Evolutionary conservation across 2,113 vertebrate genomes (phyloP), one percentile per base, ranked within the genome.

Genomic region (Thymallus thymallus): DNA sequence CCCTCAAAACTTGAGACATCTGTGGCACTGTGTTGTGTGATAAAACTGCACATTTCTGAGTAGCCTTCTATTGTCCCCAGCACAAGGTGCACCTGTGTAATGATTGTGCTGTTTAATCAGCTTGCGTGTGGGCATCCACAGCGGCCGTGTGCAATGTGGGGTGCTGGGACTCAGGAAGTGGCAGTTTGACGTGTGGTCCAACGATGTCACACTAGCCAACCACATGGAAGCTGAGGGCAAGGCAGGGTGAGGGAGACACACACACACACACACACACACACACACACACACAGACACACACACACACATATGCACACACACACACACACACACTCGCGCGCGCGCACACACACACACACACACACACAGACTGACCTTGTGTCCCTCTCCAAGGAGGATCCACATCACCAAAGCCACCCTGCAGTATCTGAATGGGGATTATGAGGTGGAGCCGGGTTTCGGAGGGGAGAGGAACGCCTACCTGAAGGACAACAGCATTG

Each of bases 131-230:
- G 97, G 97, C 78, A 98, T 98, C 84, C 97, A 98, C 92, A 98
- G 96, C 0, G 96, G 96, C 13, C 94, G 96, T 0, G 96, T 98
- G 45, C 97, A 98, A 89, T 98, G 97, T 0, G 97, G 97, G 0
- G 97, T 98, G 74, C 92, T 98, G 68, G 97, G 97, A 78, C 92
- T 98, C 85, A 92, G 96, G 90, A 98, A 98, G 88, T 98, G 97
- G 97, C 97, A 98, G 83, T 98, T 98, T 48, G 97, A 98, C 0
- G 97, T 98, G 84, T 98, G 97, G 97, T 98, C 97, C 84, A 98
- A 98, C 0, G 96, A 98, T 0, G 96, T 98, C 68, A 98, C 97
- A 1, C 88, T 98, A 29, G 97, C 96, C 86, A 98, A 98, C 91
- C 96, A 98, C 88, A 98, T 98, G 97, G 96, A 98, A 75, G 96